Conservation (phyloP, 2,113 vertebrate genomes). For the Anser cygnoides region DNA sequence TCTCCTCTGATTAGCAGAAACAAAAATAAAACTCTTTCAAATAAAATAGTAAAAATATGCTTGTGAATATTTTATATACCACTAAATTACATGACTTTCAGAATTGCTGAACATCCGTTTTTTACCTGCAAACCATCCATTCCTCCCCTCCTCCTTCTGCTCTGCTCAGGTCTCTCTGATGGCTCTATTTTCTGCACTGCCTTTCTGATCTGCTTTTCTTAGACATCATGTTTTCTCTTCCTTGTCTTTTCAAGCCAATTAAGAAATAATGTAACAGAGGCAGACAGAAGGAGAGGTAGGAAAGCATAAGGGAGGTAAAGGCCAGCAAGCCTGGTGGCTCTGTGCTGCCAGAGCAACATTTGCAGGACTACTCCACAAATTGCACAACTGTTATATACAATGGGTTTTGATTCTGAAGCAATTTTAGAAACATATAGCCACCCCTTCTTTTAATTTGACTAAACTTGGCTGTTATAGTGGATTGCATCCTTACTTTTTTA, state of each 20-base stretch:
- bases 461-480: not conserved
- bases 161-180: not conserved
- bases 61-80: not conserved
- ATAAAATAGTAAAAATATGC: not conserved
- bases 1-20: not conserved
- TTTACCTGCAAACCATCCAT: not conserved
- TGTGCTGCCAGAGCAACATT: not conserved
- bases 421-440: not conserved
- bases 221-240: not conserved
- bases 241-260: not conserved
- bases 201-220: not conserved
- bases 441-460: not conserved
- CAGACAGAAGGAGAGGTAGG: not conserved
- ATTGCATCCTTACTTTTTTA: not conserved
- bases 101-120: not conserved
- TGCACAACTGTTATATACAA: no score
- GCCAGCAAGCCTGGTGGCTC: not conserved
- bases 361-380: not conserved
- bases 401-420: not conserved
- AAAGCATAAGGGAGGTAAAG: rapidly evolving
- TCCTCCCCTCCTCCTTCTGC: no score
- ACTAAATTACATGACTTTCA: not conserved
- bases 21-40: not conserved
- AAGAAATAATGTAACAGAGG: not conserved
- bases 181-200: not conserved